Percentiles rank a stretch among this genome's conserved stretches.
Conservation (phyloP, 2,888 invertebrate genomes). For the Syrista parreyssii region DNA sequence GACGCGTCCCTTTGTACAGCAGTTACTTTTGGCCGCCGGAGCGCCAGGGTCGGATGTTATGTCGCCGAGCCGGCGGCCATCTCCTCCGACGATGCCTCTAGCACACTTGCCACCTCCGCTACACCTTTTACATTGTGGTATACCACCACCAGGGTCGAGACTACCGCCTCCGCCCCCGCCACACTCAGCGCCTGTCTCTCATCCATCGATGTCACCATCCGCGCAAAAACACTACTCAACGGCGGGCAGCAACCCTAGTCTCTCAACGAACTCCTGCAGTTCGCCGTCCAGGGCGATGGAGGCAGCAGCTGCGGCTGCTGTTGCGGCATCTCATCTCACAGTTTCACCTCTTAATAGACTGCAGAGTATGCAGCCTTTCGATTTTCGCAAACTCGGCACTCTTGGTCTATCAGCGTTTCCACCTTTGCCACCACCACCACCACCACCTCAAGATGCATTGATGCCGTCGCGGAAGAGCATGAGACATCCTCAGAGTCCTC, state of each 20-base stretch:
- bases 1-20: constrained; percentile 84
- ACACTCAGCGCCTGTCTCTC: constrained; percentile 64
- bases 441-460: constrained; percentile 46
- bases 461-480: constrained; percentile 47
- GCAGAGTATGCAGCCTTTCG: constrained; percentile 96
- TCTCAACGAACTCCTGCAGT: constrained; percentile 70
- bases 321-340: constrained; percentile 60
- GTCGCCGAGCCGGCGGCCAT: constrained; percentile 77
- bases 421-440: constrained; percentile 64
- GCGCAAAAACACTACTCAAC: constrained; percentile 65
- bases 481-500: constrained; percentile 57
- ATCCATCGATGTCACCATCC: constrained; percentile 67
- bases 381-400: constrained; percentile 84
- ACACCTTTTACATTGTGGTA: constrained; percentile 60
- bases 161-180: constrained; percentile 63
- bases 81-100: constrained; percentile 70
- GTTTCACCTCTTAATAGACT: constrained; percentile 87
- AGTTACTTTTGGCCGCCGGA: constrained; percentile 71
- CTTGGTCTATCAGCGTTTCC: constrained; percentile 71
- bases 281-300: constrained; percentile 72
- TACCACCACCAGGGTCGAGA: constrained; percentile 66
- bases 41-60: constrained; percentile 70
- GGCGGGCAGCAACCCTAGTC: constrained; percentile 29
- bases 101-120: constrained; percentile 63
- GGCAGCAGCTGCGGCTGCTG: constrained; percentile 58